Evolutionary conservation across 2,113 vertebrate species (phyloP).

Genomic region (Channa argus): DNA sequence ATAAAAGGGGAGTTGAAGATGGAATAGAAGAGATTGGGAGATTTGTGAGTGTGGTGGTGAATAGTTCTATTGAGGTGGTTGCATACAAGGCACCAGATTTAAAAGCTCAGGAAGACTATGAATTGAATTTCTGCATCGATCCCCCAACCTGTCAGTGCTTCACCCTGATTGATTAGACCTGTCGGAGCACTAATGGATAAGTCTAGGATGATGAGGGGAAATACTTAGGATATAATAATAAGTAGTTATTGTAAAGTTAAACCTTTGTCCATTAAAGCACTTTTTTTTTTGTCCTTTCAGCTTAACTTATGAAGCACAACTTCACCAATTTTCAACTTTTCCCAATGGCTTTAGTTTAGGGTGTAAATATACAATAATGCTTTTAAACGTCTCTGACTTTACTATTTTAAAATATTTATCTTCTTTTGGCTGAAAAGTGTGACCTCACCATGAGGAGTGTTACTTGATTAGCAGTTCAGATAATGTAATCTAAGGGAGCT

Average conservation of each 20-base stretch:
- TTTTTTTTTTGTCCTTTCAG: no score
- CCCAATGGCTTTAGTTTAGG: no score
- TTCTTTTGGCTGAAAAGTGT: no score
- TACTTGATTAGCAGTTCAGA: no score
- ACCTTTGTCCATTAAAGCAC: not conserved
- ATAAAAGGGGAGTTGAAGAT: not conserved
- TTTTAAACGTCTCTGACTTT: no score
- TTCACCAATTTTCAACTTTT: no score
- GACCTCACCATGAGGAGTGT: no score
- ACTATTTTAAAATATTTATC: no score
- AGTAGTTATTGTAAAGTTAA: not conserved
- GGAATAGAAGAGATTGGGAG: not conserved
- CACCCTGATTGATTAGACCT: slow-evolving; percentile 40
- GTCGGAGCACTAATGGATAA: slow-evolving; percentile 18
- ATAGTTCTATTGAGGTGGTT: slow-evolving; percentile 14
- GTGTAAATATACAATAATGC: no score
- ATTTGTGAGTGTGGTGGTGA: slow-evolving; percentile 2
- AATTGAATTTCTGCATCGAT: slow-evolving; percentile 15
- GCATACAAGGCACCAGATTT: slow-evolving; percentile 7
- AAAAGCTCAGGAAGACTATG: slow-evolving; percentile 18
- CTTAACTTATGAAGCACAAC: no score
- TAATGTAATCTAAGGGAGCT: no score
- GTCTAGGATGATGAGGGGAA: slow-evolving; percentile 9
- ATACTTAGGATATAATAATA: slow-evolving; percentile 9
- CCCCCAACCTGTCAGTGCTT: slow-evolving; percentile 35